Percentiles rank a stretch among this genome's conserved stretches.
Conservation (phyloP, 1,140 invertebrate genomes). For the Tenebrio molitor region DNA sequence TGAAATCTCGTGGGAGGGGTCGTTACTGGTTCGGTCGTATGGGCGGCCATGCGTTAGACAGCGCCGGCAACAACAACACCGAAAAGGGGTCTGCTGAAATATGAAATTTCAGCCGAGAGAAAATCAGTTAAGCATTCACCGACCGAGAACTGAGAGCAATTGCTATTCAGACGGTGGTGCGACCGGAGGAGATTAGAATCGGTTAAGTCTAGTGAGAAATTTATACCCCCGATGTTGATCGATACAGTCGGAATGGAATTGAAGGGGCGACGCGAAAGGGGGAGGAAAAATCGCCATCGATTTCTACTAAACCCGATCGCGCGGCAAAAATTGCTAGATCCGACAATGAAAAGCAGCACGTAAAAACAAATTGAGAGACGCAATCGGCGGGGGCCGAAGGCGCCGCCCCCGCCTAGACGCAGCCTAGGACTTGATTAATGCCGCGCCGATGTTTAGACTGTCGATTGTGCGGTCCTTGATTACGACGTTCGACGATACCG, state of each 20-base stretch:
- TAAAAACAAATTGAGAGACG: not conserved
- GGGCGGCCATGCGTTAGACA: slow-evolving; percentile 23
- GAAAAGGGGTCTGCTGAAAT: slow-evolving; percentile 18
- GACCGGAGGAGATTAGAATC: slow-evolving; percentile 33
- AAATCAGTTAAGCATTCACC: slow-evolving; percentile 32
- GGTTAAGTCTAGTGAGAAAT: slow-evolving; percentile 39
- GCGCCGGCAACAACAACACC: slow-evolving; percentile 6
- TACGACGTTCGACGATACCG: slow-evolving; percentile 11
- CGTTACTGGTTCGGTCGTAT: slow-evolving; percentile 30
- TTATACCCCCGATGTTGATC: slow-evolving; percentile 31
- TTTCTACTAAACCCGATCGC: slow-evolving; percentile 28
- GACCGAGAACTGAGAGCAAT: slow-evolving; percentile 22
- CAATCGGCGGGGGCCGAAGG: not conserved
- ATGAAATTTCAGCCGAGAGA: slow-evolving; percentile 19
- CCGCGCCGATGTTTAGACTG: not conserved
- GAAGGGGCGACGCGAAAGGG: slow-evolving; percentile 15
- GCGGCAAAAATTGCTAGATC: slow-evolving; percentile 25
- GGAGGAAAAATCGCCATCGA: slow-evolving; percentile 23
- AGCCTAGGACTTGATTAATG: slow-evolving; percentile 3
- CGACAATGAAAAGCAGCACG: slow-evolving; percentile 26
- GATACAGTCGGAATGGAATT: slow-evolving; percentile 33
- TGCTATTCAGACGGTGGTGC: slow-evolving; percentile 35
- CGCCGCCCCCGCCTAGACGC: not conserved
- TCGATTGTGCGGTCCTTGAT: slow-evolving; percentile 9
- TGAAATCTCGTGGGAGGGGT: slow-evolving; percentile 30